Conservation (phyloP, 1,140 invertebrate species). For the Aphaenogaster rudis region DNA sequence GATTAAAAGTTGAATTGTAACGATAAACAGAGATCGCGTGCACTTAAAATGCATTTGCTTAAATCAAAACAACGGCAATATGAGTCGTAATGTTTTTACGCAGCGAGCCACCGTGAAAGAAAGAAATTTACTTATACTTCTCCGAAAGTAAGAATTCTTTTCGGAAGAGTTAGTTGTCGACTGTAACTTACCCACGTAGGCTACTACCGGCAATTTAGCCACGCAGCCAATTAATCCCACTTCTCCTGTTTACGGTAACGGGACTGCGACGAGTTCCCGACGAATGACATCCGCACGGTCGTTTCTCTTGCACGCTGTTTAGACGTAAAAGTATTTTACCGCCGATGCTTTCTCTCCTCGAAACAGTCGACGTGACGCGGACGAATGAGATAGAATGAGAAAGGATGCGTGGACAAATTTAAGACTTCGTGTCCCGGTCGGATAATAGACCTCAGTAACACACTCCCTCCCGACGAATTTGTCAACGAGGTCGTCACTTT, state of each 20-base stretch:
- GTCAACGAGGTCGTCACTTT: conserved; percentile 64
- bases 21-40: background rate
- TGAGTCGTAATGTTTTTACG: background rate
- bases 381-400: conserved; percentile 39
- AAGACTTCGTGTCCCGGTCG: conserved; percentile 39
- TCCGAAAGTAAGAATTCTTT: conserved; percentile 7
- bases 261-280: conserved; percentile 1
- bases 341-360: conserved; percentile 56
- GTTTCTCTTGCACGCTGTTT: background rate
- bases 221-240: conserved; percentile 47
- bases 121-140: background rate
- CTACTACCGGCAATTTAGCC: conserved; percentile 30
- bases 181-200: conserved; percentile 30
- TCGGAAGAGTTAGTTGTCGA: conserved; percentile 18
- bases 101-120: background rate
- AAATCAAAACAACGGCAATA: conserved; percentile 22
- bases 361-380: conserved; percentile 34
- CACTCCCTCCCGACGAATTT: conserved; percentile 63
- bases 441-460: conserved; percentile 59
- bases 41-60: conserved; percentile 5
- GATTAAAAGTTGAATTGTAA: conserved; percentile 25
- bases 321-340: conserved; percentile 47
- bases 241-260: conserved; percentile 23
- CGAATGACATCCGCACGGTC: conserved; percentile 2
- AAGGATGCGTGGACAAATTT: conserved; percentile 51